Evolutionary conservation across 2,113 vertebrate genomes (phyloP).

Genomic region (Myotis lucifugus): DNA sequence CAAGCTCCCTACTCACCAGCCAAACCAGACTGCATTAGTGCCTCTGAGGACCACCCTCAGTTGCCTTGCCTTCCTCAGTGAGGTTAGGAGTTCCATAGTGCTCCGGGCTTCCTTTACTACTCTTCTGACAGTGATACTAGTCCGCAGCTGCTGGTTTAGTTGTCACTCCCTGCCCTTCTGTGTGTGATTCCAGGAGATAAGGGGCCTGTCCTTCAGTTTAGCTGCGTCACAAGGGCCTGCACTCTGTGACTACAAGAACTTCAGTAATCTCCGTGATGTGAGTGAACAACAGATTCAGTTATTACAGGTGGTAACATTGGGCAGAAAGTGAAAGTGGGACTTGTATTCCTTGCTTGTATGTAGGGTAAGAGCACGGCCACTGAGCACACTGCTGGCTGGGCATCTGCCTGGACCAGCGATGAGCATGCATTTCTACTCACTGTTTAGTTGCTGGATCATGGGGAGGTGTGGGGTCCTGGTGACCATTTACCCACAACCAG

Average conservation of each 20-base stretch:
- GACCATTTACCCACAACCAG: not conserved
- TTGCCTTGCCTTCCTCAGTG: not conserved
- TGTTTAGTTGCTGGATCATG: not conserved
- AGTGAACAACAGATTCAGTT: not conserved
- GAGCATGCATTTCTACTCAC: no score
- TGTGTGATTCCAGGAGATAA: not conserved
- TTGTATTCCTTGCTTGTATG: not conserved
- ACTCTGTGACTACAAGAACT: not conserved
- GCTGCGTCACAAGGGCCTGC: not conserved
- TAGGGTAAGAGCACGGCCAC: not conserved
- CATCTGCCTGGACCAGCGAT: accelerated
- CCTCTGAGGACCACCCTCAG: not conserved
- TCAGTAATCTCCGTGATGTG: not conserved
- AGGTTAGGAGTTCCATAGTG: not conserved
- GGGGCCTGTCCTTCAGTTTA: not conserved
- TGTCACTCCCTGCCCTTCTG: not conserved
- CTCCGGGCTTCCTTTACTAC: not conserved
- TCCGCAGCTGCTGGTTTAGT: not conserved
- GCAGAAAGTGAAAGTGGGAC: not conserved
- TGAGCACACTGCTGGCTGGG: not conserved
- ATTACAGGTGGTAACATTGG: not conserved
- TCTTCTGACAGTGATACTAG: not conserved
- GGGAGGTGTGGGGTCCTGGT: not conserved
- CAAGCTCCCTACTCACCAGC: not conserved
- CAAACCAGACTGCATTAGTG: not conserved